Evolutionary conservation across 2,113 vertebrate species (phyloP), one percentile per base, ranked within the genome.

Genomic region (Silurus meridionalis): DNA sequence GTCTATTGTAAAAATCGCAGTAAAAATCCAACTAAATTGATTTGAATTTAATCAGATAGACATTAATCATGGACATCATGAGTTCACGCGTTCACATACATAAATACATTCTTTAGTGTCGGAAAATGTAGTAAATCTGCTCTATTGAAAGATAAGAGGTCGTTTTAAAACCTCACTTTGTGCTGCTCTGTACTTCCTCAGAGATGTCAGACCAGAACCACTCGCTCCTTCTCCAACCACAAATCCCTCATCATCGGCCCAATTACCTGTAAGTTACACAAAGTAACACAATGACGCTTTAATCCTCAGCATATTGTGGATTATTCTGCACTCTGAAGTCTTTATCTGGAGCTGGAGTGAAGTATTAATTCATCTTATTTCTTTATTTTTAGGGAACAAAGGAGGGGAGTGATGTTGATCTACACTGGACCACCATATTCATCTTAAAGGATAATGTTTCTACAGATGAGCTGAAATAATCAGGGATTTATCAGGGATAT

Each of bases 151-250:
- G 28, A 37, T 37, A 1, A 80, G 55, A 17, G 15, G 0, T 69
- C 1, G 28, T 57, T 0, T 25, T 2, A 55, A 52, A 78, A 55
- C 7, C n/a, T 60, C 8, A 58, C 28, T 63, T 8, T 50, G 15
- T 37, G 19, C 4, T 52, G 8, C 75, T 5, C 6, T 57, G 13
- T 37, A 5, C 11, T 23, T 79, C 57, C 14, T 53, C 82, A 85
- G 87, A 84, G 23, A 48, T 88, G 87, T 84, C 37, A 17, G 28
- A 81, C 77, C 48, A 79, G 87, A 64, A n/a, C 11, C 3, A 64
- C 75, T 25, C 87, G 87, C 55, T 88, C 83, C 58, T 46, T 84
- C 57, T 81, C 87, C 82, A 84, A 63, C 69, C 66, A 72, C 66
- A 66, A 74, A 23, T 53, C 77, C 25, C 83, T 88, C 77, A 81